phyloP scores from a whole-genome alignment of 2,888 invertebrate species.

The Apodemia duryi region DNA sequence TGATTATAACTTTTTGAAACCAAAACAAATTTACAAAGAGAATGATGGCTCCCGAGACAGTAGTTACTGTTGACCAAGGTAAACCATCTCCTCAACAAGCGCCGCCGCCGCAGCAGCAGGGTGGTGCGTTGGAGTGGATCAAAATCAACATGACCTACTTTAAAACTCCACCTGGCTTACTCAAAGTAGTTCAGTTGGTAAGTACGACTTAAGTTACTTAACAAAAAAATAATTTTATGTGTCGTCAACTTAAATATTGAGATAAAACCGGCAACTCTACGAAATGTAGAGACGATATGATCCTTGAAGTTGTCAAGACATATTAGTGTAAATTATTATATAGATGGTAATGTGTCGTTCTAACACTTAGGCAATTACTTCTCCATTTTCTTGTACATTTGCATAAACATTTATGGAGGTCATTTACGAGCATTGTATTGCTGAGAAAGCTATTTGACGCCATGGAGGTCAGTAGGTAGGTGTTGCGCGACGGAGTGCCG shows the following conservation, averaged over 20 bases:
- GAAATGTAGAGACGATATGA: not conserved
- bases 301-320: slow-evolving; percentile 15
- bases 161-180: slow-evolving; percentile 87
- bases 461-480: slow-evolving; percentile 42
- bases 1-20: slow-evolving; percentile 37
- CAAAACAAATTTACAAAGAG: slow-evolving; percentile 36
- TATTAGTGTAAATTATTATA: slow-evolving; percentile 15
- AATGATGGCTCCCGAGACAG: slow-evolving; percentile 91
- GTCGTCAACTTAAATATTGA: not conserved
- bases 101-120: slow-evolving; percentile 72
- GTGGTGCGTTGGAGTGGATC: slow-evolving; percentile 82
- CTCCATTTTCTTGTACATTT: slow-evolving; percentile 35
- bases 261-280: not conserved
- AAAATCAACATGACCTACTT: slow-evolving; percentile 89
- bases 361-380: slow-evolving; percentile 23
- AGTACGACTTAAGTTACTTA: slow-evolving; percentile 51
- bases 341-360: slow-evolving; percentile 20
- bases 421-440: slow-evolving; percentile 42
- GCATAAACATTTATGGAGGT: slow-evolving; percentile 21
- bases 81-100: slow-evolving; percentile 68
- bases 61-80: slow-evolving; percentile 87
- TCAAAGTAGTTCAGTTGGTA: slow-evolving; percentile 91
- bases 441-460: slow-evolving; percentile 50
- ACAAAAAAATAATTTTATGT: not conserved
- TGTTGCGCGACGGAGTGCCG: slow-evolving; percentile 19